These are phyloP conservation scores for Drosophila murphyi DNA, from an alignment of 1,140 invertebrate species.

Conservation along the genomic window DNA sequence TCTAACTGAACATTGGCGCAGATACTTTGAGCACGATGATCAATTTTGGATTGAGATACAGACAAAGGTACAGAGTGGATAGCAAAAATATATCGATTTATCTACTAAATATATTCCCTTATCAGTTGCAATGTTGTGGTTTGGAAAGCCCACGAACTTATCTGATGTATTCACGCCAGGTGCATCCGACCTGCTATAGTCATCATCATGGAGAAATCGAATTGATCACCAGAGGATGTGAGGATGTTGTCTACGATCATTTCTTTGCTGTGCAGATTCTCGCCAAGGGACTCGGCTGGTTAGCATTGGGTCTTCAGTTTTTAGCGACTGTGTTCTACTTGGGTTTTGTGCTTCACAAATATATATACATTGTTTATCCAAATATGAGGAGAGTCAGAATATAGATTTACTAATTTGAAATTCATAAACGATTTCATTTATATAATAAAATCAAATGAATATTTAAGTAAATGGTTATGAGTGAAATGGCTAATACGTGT, in stretches of 20 bases:
- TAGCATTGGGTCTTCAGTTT: constrained; percentile 11
- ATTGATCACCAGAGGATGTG: constrained; percentile 39
- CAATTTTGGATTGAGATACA: constrained; percentile 38
- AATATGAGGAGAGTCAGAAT: not conserved
- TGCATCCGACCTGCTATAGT: constrained; percentile 32
- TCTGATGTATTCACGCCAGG: constrained; percentile 28
- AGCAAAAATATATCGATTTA: not conserved
- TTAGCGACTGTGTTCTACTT: not conserved
- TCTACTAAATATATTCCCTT: not conserved
- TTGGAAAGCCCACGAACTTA: constrained; percentile 45
- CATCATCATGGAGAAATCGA: not conserved
- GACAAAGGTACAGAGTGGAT: constrained; percentile 10
- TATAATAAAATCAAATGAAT: not conserved
- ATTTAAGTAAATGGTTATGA: not conserved
- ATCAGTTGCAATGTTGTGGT: constrained; percentile 50
- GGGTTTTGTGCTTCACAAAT: not conserved
- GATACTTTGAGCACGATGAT: constrained; percentile 21
- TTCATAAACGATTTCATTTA: not conserved
- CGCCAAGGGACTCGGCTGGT: constrained; percentile 11
- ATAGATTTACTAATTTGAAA: not conserved
- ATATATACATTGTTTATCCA: not conserved
- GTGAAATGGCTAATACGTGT: constrained; percentile 28
- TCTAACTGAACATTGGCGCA: constrained; percentile 2
- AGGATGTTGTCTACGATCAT: constrained; percentile 6
- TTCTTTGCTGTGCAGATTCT: constrained; percentile 8